phyloP scores from a whole-genome alignment of 2,888 invertebrate genomes.

The Lasius platythorax region DNA sequence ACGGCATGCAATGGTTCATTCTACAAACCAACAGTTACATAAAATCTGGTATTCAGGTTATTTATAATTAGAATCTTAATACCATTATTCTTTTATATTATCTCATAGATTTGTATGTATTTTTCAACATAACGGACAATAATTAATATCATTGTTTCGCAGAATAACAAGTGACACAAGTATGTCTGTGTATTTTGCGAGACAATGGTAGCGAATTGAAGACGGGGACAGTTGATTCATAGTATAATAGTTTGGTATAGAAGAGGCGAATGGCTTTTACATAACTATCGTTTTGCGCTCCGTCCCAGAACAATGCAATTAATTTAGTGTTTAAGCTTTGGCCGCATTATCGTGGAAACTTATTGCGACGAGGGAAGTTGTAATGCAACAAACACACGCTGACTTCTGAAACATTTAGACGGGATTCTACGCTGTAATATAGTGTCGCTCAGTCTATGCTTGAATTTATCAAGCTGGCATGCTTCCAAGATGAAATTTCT shows the following conservation, averaged over 20 bases:
- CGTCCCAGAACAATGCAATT: conserved; percentile 45
- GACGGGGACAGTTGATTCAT: conserved; percentile 33
- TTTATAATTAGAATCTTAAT: conserved; percentile 14
- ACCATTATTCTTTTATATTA: not conserved
- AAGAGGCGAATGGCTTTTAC: conserved; percentile 39
- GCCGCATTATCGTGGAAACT: conserved; percentile 68
- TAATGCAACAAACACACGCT: conserved; percentile 59
- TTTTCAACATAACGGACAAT: not conserved
- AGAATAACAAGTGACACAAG: conserved; percentile 1
- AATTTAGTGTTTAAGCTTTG: conserved; percentile 52
- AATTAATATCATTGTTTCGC: not conserved
- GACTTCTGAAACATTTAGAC: conserved; percentile 59
- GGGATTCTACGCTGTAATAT: conserved; percentile 34
- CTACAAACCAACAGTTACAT: conserved; percentile 14
- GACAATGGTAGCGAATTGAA: conserved; percentile 29
- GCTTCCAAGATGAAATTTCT: conserved; percentile 64
- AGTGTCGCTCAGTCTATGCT: conserved; percentile 60
- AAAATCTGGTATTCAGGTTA: not conserved
- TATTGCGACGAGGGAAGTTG: conserved; percentile 54
- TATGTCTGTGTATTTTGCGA: not conserved
- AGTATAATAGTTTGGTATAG: conserved; percentile 34
- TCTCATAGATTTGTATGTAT: not conserved
- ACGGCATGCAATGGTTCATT: conserved; percentile 55
- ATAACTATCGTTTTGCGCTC: conserved; percentile 13
- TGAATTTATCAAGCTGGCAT: conserved; percentile 75